A percentile compares a stretch with the other conserved stretches of the same genome.
phyloP scores from a whole-genome alignment of 2,888 invertebrate genomes.

The Dicyrtomina minuta region DNA sequence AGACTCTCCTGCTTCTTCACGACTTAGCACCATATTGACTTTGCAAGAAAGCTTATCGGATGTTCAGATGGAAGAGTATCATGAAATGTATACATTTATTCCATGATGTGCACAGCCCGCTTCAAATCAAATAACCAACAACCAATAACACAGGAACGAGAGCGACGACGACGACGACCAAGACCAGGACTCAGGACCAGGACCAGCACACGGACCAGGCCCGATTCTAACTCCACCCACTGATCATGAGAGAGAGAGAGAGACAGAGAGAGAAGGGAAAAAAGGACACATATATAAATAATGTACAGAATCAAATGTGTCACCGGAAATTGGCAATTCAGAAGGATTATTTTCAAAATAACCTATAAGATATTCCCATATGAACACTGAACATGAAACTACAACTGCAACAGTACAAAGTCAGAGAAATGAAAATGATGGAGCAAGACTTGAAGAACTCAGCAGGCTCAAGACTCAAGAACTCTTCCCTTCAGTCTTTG shows the following conservation, averaged over 20 bases:
- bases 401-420: no score
- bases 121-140: conserved; percentile 1
- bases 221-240: no score
- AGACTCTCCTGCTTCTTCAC: conserved; percentile 5
- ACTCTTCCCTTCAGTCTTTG: background rate
- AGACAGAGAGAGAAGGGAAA: conserved; percentile 6
- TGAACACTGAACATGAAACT: no score
- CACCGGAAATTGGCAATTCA: conserved; percentile 31
- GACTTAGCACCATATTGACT: conserved; percentile 15
- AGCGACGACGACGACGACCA: no score
- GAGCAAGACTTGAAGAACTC: no score
- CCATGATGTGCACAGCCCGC: background rate
- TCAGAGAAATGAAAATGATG: no score
- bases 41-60: conserved; percentile 14
- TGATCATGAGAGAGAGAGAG: background rate
- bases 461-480: no score
- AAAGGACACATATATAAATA: conserved; percentile 15
- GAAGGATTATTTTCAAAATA: conserved; percentile 30
- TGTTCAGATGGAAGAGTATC: background rate
- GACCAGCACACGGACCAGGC: conserved; percentile 6
- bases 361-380: conserved; percentile 5
- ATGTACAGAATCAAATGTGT: conserved; percentile 22
- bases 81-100: conserved; percentile 9
- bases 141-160: background rate
- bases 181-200: no score